These are phyloP conservation scores for Biston stratarius DNA, from an alignment of 2,888 invertebrate genomes.

Conservation along the genomic window DNA sequence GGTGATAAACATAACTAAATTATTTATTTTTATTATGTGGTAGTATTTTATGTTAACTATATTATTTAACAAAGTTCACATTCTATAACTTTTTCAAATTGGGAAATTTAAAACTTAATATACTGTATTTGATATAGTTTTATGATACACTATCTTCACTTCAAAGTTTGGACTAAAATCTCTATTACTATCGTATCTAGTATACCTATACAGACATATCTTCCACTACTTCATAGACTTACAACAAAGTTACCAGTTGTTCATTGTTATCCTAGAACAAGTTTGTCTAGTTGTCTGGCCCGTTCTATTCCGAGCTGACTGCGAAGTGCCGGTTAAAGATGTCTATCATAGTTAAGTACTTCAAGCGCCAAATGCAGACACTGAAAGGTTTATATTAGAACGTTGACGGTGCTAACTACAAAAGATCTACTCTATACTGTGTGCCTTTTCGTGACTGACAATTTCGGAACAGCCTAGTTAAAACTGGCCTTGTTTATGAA, in stretches of 20 bases:
- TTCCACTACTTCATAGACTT: slow-evolving; percentile 12
- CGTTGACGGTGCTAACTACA: background rate
- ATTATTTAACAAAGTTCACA: too few relatives aligned
- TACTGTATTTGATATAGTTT: background rate
- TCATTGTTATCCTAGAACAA: slow-evolving; percentile 28
- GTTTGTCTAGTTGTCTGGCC: slow-evolving; percentile 26
- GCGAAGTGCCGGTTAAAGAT: slow-evolving; percentile 12
- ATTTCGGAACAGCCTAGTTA: background rate
- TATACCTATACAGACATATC: background rate
- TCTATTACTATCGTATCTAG: background rate
- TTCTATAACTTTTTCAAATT: too few relatives aligned
- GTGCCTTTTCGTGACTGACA: background rate
- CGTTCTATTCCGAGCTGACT: slow-evolving; percentile 17
- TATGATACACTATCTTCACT: background rate
- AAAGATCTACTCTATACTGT: background rate
- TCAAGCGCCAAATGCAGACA: slow-evolving; percentile 11
- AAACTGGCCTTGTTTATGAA: background rate
- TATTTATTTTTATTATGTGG: too few relatives aligned
- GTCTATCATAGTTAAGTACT: slow-evolving; percentile 19
- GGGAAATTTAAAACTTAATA: too few relatives aligned
- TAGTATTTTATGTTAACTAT: too few relatives aligned
- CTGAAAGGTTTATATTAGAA: slow-evolving; percentile 17
- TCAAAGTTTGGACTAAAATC: background rate
- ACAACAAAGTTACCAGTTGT: slow-evolving; percentile 26
- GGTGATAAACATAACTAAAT: too few relatives aligned